Evolutionary conservation across 2,113 vertebrate genomes (phyloP).

Genomic region (Trochalopteron elliotii): DNA sequence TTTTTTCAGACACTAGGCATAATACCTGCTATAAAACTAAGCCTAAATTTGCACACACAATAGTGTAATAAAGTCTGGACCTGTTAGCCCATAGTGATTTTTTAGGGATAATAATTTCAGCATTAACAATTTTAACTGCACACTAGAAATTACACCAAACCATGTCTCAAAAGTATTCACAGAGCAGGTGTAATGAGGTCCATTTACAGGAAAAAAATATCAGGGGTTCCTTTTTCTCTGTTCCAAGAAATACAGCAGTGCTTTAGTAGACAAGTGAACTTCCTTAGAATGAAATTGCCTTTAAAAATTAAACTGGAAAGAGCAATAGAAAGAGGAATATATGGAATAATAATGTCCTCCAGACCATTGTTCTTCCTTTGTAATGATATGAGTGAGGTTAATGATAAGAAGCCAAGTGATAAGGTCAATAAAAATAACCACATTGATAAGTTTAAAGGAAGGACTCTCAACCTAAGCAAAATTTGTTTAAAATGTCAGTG

Average conservation of each 20-base stretch:
- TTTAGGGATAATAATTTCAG: conserved; percentile 40
- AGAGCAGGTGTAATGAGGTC: conserved; percentile 5
- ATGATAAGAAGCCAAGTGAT: background rate
- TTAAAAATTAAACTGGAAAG: background rate
- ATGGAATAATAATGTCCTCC: background rate
- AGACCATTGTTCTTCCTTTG: background rate
- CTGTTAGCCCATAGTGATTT: background rate
- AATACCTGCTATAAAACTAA: conserved; percentile 3
- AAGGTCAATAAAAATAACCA: background rate
- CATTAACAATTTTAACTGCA: conserved; percentile 35
- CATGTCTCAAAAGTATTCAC: background rate
- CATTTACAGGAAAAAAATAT: background rate
- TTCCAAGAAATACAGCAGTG: background rate
- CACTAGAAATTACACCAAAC: background rate
- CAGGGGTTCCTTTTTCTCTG: background rate
- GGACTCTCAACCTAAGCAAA: background rate
- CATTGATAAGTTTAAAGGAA: background rate
- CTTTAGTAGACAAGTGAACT: background rate
- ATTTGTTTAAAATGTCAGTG: background rate
- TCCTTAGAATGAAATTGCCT: background rate
- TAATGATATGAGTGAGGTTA: background rate
- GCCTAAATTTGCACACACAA: conserved; percentile 6
- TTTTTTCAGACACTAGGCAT: background rate
- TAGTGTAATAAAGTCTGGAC: background rate
- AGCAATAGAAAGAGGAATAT: background rate